These are phyloP conservation scores for Eugnorisma glareosa DNA, from an alignment of 2,888 invertebrate species.

Conservation along the genomic window DNA sequence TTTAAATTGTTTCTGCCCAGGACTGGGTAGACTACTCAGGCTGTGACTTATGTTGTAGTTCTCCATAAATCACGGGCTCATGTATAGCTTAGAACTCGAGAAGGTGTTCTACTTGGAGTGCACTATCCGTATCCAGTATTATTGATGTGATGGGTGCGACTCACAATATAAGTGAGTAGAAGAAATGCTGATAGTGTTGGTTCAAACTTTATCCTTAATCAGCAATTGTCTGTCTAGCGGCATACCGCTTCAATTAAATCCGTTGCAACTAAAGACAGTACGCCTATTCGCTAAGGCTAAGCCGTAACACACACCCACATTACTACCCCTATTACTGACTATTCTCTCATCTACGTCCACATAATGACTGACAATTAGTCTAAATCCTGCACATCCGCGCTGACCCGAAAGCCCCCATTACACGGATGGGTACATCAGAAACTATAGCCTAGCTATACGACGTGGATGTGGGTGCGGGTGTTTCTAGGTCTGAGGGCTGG, in stretches of 20 bases:
- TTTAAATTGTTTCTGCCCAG: neutral
- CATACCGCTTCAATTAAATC: neutral
- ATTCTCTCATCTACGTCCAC: constrained; percentile 48
- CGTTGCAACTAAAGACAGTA: neutral
- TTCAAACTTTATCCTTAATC: neutral
- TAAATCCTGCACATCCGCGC: constrained; percentile 66
- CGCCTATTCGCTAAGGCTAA: neutral
- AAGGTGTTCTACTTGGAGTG: neutral
- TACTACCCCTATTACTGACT: constrained; percentile 10
- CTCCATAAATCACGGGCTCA: no score
- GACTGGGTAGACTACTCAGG: neutral
- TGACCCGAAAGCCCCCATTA: constrained; percentile 71
- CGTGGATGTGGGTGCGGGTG: constrained; percentile 43
- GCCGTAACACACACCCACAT: constrained; percentile 20
- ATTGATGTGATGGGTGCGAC: neutral
- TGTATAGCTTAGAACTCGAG: neutral
- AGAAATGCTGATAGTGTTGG: neutral
- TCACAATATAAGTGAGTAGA: neutral
- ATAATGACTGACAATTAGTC: constrained; percentile 72
- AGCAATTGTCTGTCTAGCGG: no score
- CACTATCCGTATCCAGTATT: neutral
- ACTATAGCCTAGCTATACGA: constrained; percentile 64
- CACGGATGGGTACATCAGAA: constrained; percentile 72
- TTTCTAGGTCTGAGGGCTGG: constrained; percentile 69
- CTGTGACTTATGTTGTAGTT: neutral